A percentile compares a stretch with the other conserved stretches of the same genome.
These are phyloP conservation scores for Peucedramus taeniatus DNA, from an alignment of 2,113 vertebrate species.

Conservation along the genomic window DNA sequence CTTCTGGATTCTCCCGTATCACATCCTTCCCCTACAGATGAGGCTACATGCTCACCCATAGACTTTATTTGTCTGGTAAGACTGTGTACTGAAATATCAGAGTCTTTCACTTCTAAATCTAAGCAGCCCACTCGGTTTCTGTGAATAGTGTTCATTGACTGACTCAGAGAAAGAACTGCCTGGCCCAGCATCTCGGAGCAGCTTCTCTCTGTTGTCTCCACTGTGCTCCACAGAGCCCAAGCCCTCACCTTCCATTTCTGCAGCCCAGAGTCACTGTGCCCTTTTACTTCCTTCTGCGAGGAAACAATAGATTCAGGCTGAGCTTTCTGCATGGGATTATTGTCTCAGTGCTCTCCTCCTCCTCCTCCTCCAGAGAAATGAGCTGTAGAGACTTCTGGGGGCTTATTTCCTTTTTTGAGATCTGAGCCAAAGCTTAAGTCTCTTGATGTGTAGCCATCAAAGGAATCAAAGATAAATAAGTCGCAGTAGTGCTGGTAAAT, in stretches of 20 bases:
- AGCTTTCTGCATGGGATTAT: background rate
- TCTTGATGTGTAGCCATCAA: background rate
- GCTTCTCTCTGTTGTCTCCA: background rate
- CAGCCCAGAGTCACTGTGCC: background rate
- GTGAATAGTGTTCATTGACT: background rate
- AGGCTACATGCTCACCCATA: background rate
- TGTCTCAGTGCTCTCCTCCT: background rate
- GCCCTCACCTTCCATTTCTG: background rate
- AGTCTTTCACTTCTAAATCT: background rate
- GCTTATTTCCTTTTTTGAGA: background rate
- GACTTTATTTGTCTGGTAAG: background rate
- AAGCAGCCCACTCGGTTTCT: background rate
- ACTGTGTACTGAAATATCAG: background rate
- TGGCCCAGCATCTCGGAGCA: background rate
- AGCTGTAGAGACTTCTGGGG: background rate
- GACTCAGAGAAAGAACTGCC: background rate
- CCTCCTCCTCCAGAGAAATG: background rate
- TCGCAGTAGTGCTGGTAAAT: background rate
- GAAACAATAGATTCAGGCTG: background rate
- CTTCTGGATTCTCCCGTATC: background rate
- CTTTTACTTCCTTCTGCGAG: background rate
- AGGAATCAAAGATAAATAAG: background rate
- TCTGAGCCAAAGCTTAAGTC: background rate
- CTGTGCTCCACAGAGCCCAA: accelerated
- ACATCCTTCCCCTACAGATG: background rate